Percentiles rank a stretch among this genome's conserved stretches.
Conservation (phyloP, 2,113 vertebrate genomes). For the Vanacampus margaritifer region DNA sequence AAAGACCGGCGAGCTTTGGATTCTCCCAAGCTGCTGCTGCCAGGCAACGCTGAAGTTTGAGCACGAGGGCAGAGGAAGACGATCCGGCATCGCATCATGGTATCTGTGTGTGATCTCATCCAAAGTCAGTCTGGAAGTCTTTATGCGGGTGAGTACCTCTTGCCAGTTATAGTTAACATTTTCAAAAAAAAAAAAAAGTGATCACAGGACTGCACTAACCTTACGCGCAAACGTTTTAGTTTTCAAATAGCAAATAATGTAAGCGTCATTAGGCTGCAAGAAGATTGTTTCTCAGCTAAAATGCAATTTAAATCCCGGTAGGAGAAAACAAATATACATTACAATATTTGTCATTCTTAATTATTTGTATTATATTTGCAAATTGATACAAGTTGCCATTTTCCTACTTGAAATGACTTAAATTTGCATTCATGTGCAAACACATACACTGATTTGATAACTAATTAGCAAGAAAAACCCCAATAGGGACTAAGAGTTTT, state of each 20-base stretch:
- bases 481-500: slow-evolving; percentile 37
- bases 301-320: not conserved
- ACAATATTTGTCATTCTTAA: too few species aligned
- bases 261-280: slow-evolving; percentile 1
- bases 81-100: slow-evolving; percentile 44
- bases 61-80: not conserved
- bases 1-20: slow-evolving; percentile 85
- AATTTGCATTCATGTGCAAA: slow-evolving; percentile 14
- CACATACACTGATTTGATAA: slow-evolving; percentile 20
- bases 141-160: slow-evolving; percentile 85
- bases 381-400: not conserved
- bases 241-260: slow-evolving; percentile 1
- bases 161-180: not conserved
- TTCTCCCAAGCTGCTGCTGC: slow-evolving; percentile 86
- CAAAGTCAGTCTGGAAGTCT: slow-evolving; percentile 86
- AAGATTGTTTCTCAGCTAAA: not conserved
- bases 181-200: not conserved
- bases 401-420: not conserved
- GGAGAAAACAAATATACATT: not conserved
- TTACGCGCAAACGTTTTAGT: slow-evolving; percentile 8
- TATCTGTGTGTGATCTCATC: slow-evolving; percentile 85
- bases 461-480: slow-evolving; percentile 51
- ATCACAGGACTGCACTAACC: not conserved
- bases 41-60: slow-evolving; percentile 67
- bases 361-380: not conserved